Evolutionary conservation across 2,797 vertebrate genomes (phyloP).

Genomic region (Carcharodon carcharias): DNA sequence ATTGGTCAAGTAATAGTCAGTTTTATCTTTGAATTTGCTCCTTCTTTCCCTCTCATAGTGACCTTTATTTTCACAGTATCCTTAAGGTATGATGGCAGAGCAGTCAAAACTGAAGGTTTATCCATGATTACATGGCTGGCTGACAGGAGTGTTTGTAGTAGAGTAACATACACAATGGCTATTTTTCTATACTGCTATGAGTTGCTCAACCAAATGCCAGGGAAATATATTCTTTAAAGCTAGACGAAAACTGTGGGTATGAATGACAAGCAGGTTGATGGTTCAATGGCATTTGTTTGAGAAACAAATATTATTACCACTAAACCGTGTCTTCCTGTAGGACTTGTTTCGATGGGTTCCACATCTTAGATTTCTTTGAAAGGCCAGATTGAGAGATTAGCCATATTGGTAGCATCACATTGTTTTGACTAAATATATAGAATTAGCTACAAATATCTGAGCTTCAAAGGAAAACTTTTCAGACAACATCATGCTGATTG

Average conservation of each 20-base stretch:
- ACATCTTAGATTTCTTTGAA: background rate
- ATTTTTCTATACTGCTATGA: background rate
- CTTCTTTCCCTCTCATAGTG: background rate
- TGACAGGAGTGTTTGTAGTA: background rate
- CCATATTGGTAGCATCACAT: background rate
- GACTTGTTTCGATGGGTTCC: background rate
- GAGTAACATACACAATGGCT: background rate
- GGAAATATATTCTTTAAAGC: background rate
- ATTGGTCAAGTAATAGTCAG: background rate
- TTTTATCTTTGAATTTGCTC: background rate
- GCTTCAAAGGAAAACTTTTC: background rate
- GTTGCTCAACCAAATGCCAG: background rate
- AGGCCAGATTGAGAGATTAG: background rate
- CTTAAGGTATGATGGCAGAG: background rate
- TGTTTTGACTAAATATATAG: background rate
- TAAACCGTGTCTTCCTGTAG: background rate
- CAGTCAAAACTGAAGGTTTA: background rate
- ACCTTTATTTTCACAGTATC: background rate
- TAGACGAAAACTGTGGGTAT: background rate
- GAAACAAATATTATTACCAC: background rate
- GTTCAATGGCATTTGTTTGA: conserved; percentile 5
- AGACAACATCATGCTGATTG: background rate
- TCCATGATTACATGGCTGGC: background rate
- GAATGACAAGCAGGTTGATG: background rate
- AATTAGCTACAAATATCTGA: background rate